phyloP scores from a whole-genome alignment of 2,888 invertebrate genomes.

The Cephus spinipes region DNA sequence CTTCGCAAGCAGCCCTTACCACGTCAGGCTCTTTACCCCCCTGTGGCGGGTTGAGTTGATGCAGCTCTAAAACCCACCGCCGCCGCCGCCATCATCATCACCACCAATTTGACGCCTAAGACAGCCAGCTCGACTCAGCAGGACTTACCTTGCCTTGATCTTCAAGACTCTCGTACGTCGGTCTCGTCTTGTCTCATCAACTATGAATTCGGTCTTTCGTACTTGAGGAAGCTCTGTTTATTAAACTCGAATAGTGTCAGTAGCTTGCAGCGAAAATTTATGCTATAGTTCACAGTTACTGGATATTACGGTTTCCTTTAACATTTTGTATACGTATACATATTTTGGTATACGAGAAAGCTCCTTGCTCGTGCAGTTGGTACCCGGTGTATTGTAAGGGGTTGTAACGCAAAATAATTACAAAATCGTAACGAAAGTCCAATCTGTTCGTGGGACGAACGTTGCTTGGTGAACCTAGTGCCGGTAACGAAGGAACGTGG shows the following conservation, averaged over 20 bases:
- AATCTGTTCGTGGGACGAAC: not conserved
- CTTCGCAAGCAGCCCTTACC: not conserved
- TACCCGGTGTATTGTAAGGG: not conserved
- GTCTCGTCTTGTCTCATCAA: slow-evolving; percentile 4
- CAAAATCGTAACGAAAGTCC: not conserved
- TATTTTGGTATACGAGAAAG: not conserved
- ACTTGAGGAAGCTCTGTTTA: slow-evolving; percentile 6
- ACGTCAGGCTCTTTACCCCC: not conserved
- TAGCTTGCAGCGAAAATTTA: not conserved
- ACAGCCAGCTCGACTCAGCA: not conserved
- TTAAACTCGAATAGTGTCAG: slow-evolving; percentile 6
- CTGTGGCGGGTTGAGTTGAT: not conserved
- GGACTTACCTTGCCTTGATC: slow-evolving; percentile 5
- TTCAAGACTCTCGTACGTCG: not conserved
- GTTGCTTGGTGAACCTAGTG: not conserved
- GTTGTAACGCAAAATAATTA: not conserved
- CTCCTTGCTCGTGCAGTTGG: too few species aligned
- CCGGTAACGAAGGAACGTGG: not conserved
- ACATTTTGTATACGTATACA: not conserved
- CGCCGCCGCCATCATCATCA: not conserved
- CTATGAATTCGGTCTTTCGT: slow-evolving; percentile 1
- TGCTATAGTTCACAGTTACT: not conserved
- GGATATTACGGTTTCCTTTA: not conserved
- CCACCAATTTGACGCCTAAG: not conserved
- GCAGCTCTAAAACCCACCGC: not conserved